Percentiles rank a stretch among this genome's conserved stretches.
phyloP scores from a whole-genome alignment of 2,888 invertebrate genomes.

The Lydus trimaculatus region DNA sequence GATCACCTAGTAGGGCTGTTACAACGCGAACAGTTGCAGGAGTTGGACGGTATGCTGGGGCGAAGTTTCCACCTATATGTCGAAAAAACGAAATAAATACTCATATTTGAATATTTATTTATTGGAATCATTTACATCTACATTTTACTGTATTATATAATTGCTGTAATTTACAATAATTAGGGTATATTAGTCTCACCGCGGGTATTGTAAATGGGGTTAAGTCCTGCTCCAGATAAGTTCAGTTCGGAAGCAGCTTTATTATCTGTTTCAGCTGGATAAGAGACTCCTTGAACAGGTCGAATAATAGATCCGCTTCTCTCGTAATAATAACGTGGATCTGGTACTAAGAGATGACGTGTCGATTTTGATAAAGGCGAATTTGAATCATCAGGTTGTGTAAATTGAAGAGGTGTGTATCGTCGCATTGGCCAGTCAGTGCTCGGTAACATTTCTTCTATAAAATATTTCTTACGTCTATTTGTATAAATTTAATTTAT shows the following conservation, averaged over 20 bases:
- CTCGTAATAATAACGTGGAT: conserved; percentile 72
- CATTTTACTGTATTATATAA: conserved; percentile 16
- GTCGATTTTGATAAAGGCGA: conserved; percentile 81
- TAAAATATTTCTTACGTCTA: conserved; percentile 43
- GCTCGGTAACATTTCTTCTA: conserved; percentile 72
- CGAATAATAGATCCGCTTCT: conserved; percentile 55
- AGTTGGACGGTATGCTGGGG: conserved; percentile 67
- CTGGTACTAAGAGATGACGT: conserved; percentile 76
- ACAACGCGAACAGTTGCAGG: conserved; percentile 70
- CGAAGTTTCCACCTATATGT: conserved; percentile 52
- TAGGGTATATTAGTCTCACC: conserved; percentile 50
- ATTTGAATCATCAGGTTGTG: conserved; percentile 78
- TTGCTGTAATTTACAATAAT: conserved; percentile 23
- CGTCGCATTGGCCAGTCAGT: conserved; percentile 79
- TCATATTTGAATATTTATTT: conserved; percentile 13
- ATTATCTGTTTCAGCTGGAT: conserved; percentile 50
- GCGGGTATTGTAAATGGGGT: conserved; percentile 54
- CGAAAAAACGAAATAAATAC: neutral
- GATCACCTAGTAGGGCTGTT: conserved; percentile 77
- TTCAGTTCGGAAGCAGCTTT: conserved; percentile 50
- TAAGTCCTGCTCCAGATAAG: conserved; percentile 48
- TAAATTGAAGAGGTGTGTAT: conserved; percentile 81
- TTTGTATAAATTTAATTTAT: conserved; percentile 17
- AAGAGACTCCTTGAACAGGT: conserved; percentile 49
- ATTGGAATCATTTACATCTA: conserved; percentile 35